These are phyloP conservation scores for Drosophila meridiana DNA, from an alignment of 2,888 invertebrate species.

Conservation along the genomic window DNA sequence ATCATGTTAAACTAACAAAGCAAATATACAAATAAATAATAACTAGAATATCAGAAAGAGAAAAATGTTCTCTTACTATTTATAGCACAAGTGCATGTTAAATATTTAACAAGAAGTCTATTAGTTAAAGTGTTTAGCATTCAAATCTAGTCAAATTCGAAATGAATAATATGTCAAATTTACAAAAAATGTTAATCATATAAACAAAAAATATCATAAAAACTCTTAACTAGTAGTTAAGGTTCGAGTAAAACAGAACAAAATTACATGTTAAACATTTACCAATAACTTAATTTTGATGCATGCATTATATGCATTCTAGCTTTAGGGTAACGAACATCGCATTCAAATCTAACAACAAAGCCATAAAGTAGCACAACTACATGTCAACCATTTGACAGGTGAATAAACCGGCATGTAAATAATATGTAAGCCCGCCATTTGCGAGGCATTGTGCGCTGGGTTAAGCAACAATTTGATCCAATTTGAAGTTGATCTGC, in stretches of 20 bases:
- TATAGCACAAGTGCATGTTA: not conserved
- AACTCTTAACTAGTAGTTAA: no score
- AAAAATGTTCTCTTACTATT: not conserved
- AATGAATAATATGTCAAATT: no score
- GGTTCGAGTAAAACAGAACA: no score
- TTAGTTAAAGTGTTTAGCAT: no score
- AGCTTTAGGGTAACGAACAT: not conserved
- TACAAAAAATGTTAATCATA: no score
- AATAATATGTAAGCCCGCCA: not conserved
- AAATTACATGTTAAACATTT: constrained; percentile 1
- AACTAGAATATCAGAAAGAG: no score
- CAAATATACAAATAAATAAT: no score
- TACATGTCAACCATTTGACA: constrained; percentile 1
- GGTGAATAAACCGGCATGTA: not conserved
- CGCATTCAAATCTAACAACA: not conserved
- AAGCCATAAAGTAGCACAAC: not conserved
- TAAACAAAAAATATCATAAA: no score
- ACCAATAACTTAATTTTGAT: not conserved
- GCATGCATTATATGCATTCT: not conserved
- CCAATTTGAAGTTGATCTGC: constrained; percentile 15
- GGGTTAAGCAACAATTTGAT: not conserved
- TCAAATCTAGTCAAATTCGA: no score
- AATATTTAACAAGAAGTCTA: not conserved
- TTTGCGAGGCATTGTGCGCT: not conserved
- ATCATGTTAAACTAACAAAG: not conserved